Base-by-base conservation (phyloP, 2,797 vertebrate species). In the Acrossocheilus wenchowensis region DNA sequence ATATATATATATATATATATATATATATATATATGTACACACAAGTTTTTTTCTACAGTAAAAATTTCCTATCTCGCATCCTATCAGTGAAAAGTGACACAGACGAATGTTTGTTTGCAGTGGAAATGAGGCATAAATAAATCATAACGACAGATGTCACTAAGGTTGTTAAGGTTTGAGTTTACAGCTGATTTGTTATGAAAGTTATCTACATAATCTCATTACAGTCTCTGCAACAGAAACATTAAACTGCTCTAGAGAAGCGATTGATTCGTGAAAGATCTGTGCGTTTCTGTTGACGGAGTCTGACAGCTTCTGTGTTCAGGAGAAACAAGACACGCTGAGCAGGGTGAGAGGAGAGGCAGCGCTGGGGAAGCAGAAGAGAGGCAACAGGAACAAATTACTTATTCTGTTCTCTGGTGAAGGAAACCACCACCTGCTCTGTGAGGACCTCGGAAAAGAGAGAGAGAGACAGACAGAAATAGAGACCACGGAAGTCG, bases 351-450 rank as follows among this genome's bases (percentile, higher is more conserved):
- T 43, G 34, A 78, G 52, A 62, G 41, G 15, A 52, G 45, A 69
- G 48, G 30, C 64, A 71, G 26, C 2, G 39, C 78, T 81, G 45
- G 45, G 81, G 43, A 71, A 73, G 69, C 69, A 73, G 52, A 73
- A 17, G 75, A 85, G n/a, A 78, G 41, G 60, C 34, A 84, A 78
- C 75, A 78, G 17, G 64, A 79, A 85, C 83, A 85, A 79, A 71
- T 57, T 0, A 68, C 83, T 52, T 85, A 78, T 79, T 84, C 74
- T 84, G 43, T 78, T 69, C 36, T 57, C 48, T 34, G 75, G 64
- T 69, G 2, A 34, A 78, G 11, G 23, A 64, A 84, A 43, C 68
- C 52, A 71, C 45, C 83, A 85, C 75, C 83, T 85, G 75, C 83
- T 60, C 64, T 60, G 75, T 45, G 83, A 71, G 48, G 6, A 78